These are phyloP conservation scores for Channa argus DNA, from an alignment of 2,113 vertebrate genomes.

Conservation along the genomic window DNA sequence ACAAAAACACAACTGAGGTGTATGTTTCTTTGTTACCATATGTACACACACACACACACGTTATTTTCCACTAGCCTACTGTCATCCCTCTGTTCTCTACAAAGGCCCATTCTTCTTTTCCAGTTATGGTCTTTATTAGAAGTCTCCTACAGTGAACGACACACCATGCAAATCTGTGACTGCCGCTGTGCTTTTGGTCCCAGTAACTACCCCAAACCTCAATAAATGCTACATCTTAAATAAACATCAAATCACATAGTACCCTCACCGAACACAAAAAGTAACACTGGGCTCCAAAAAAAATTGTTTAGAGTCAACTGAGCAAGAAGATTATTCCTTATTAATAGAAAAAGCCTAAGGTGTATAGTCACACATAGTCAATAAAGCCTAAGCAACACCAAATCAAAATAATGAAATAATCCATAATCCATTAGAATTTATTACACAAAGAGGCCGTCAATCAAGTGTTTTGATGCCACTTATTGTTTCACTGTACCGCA, in stretches of 20 bases:
- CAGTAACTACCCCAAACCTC: constrained; percentile 50
- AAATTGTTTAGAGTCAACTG: constrained; percentile 5
- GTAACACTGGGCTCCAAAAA: neutral
- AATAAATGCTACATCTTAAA: constrained; percentile 61
- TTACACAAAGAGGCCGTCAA: neutral
- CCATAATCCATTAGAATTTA: neutral
- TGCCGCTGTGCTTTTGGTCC: constrained; percentile 70
- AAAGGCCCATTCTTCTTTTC: constrained; percentile 62
- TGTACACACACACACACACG: constrained; percentile 15
- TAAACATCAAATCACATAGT: constrained; percentile 54
- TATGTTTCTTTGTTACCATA: neutral
- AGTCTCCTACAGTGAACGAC: constrained; percentile 62
- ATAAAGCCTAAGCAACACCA: neutral
- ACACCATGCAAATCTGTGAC: constrained; percentile 72
- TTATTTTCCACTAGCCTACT: constrained; percentile 36
- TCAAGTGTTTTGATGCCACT: constrained; percentile 2
- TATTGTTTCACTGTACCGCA: neutral
- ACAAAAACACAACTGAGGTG: constrained; percentile 34
- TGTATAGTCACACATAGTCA: neutral
- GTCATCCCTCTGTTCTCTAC: constrained; percentile 52
- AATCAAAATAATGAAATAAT: neutral
- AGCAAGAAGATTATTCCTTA: neutral
- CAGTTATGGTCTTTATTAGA: constrained; percentile 69
- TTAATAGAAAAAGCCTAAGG: neutral
- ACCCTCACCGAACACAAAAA: constrained; percentile 35